Percentiles rank a stretch among this genome's conserved stretches.
phyloP scores from a whole-genome alignment of 2,888 invertebrate species.

The Carcina quercana region DNA sequence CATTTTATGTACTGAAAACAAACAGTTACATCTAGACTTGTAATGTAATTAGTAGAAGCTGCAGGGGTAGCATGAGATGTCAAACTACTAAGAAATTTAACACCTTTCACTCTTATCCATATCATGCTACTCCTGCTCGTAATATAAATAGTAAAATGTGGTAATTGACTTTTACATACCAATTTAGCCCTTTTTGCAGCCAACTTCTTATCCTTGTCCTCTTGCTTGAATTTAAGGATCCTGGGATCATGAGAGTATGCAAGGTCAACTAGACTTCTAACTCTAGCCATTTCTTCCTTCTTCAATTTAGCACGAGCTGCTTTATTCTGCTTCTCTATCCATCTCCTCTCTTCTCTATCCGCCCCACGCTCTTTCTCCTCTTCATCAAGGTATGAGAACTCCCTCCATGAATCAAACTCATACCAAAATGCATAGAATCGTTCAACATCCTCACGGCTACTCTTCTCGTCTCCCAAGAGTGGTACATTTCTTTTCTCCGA shows the following conservation, averaged over 20 bases:
- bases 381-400: constrained; percentile 98
- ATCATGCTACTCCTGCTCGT: too few relatives aligned
- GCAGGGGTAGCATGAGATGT: too few relatives aligned
- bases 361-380: constrained; percentile 99
- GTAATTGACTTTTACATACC: constrained; percentile 36
- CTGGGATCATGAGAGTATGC: constrained; percentile 96
- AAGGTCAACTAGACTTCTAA: constrained; percentile 92
- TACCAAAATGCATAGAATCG: constrained; percentile 98
- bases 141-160: too few relatives aligned
- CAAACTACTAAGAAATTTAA: neutral
- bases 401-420: constrained; percentile 98
- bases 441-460: constrained; percentile 90
- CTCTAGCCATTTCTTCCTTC: constrained; percentile 96
- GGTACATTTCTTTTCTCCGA: constrained; percentile 92
- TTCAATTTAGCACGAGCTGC: constrained; percentile 92
- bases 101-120: neutral
- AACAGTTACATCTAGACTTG: too few relatives aligned
- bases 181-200: constrained; percentile 92
- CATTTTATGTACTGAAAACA: too few relatives aligned
- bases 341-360: constrained; percentile 95
- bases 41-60: too few relatives aligned
- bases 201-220: constrained; percentile 92
- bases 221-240: constrained; percentile 93
- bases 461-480: constrained; percentile 83
- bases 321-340: constrained; percentile 99